Percentiles rank a stretch among this genome's conserved stretches.
Conservation (phyloP, 2,113 vertebrate species). For the Oryzias woworae region DNA sequence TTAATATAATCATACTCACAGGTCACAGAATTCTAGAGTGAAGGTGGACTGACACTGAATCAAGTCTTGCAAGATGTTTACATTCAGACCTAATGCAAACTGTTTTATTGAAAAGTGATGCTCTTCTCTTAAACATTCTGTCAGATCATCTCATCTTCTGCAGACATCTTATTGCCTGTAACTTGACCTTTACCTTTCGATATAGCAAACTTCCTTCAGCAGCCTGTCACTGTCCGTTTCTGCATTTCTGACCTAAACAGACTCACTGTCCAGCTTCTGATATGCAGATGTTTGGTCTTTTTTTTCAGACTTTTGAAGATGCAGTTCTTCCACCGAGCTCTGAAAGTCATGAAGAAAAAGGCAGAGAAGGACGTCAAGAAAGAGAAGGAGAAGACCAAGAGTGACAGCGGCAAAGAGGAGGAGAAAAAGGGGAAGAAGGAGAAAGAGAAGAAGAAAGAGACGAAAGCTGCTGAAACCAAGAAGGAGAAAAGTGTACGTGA, state of each 20-base stretch:
- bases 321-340: constrained; percentile 95
- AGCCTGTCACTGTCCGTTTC: background rate
- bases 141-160: too few species aligned
- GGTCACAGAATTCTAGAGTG: too few species aligned
- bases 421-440: constrained; percentile 89
- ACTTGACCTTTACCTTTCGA: too few species aligned
- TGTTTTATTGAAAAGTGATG: too few species aligned
- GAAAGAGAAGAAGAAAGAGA: constrained; percentile 79
- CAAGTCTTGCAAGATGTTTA: too few species aligned
- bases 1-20: too few species aligned
- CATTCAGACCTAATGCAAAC: too few species aligned
- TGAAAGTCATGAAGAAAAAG: constrained; percentile 99
- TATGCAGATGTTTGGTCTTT: background rate
- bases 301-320: constrained; percentile 90
- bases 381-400: constrained; percentile 85
- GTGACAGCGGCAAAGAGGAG: constrained; percentile 72
- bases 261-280: background rate
- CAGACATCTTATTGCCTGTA: too few species aligned
- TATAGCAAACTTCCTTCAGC: too few species aligned
- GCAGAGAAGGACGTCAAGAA: constrained; percentile 91
- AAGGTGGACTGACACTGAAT: too few species aligned
- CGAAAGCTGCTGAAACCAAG: constrained; percentile 74
- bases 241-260: background rate
- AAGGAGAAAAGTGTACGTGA: constrained; percentile 80
- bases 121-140: too few species aligned